Evolutionary conservation across 2,888 invertebrate species (phyloP).

Genomic region (Stenchaetothrips biformis): DNA sequence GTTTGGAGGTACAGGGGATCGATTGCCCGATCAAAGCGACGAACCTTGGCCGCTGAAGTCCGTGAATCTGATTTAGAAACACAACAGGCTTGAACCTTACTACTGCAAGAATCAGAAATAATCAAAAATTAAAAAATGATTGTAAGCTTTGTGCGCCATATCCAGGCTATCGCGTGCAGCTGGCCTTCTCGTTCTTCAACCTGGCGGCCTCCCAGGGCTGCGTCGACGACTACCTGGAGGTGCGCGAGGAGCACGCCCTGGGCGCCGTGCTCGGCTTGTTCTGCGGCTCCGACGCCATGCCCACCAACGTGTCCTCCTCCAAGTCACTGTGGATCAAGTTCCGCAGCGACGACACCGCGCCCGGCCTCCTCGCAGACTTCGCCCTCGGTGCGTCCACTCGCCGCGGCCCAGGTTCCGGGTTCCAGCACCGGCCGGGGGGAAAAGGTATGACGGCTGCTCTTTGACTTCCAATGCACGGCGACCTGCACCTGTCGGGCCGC

Average conservation of each 20-base stretch:
- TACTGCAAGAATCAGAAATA: too few relatives aligned
- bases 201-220: slow-evolving; percentile 66
- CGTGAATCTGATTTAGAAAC: too few relatives aligned
- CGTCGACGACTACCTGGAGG: slow-evolving; percentile 78
- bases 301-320: slow-evolving; percentile 56
- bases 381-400: slow-evolving; percentile 53
- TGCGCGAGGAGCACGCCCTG: slow-evolving; percentile 59
- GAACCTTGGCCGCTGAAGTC: too few relatives aligned
- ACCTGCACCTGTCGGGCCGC: slow-evolving; percentile 57
- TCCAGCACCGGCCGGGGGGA: neutral
- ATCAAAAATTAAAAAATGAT: too few relatives aligned
- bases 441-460: too few relatives aligned
- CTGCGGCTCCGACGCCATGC: slow-evolving; percentile 61
- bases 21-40: too few relatives aligned
- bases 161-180: slow-evolving; percentile 61
- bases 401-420: slow-evolving; percentile 20
- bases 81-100: too few relatives aligned
- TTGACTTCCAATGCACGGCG: slow-evolving; percentile 54
- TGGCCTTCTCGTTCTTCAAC: slow-evolving; percentile 64
- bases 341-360: slow-evolving; percentile 58
- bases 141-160: slow-evolving; percentile 38
- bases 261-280: slow-evolving; percentile 66
- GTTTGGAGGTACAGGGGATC: too few relatives aligned
- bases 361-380: slow-evolving; percentile 74
- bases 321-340: slow-evolving; percentile 70